A percentile compares a stretch with the other conserved stretches of the same genome.
These are phyloP conservation scores for Cephus rjabovi DNA, from an alignment of 2,888 invertebrate genomes.

Conservation along the genomic window DNA sequence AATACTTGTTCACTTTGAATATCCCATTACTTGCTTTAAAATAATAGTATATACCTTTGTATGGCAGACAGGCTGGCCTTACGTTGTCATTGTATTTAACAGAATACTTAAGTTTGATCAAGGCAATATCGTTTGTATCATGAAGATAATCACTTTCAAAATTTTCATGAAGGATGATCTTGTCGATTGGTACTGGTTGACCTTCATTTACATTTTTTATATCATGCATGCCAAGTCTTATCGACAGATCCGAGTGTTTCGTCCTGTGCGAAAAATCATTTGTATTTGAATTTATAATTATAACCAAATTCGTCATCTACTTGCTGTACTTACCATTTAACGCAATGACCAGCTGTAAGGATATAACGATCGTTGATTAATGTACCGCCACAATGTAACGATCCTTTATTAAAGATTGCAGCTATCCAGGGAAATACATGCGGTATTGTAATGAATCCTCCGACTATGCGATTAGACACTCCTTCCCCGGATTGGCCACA, in stretches of 20 bases:
- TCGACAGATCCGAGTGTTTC: conserved; percentile 60
- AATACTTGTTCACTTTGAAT: not conserved
- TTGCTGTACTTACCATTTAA: conserved; percentile 66
- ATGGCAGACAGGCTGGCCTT: conserved; percentile 70
- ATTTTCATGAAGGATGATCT: conserved; percentile 65
- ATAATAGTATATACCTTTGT: conserved; percentile 57
- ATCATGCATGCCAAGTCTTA: conserved; percentile 69
- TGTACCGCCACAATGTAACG: conserved; percentile 70
- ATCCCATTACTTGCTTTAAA: not conserved
- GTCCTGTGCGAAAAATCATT: conserved; percentile 59
- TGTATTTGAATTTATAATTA: not conserved
- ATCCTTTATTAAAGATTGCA: conserved; percentile 66
- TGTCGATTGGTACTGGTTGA: conserved; percentile 61
- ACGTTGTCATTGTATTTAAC: conserved; percentile 67
- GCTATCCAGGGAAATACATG: conserved; percentile 72
- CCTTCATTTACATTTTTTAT: conserved; percentile 63
- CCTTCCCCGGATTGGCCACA: conserved; percentile 51
- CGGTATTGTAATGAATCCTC: conserved; percentile 68
- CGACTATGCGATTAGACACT: conserved; percentile 68
- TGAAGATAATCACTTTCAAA: conserved; percentile 69
- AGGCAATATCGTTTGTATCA: conserved; percentile 72
- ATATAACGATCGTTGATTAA: conserved; percentile 71
- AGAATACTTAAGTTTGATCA: conserved; percentile 67
- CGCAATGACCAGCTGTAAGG: conserved; percentile 72
- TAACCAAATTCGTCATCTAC: not conserved